Conservation (phyloP, 2,797 vertebrate genomes). For the Galaxias olidus region DNA sequence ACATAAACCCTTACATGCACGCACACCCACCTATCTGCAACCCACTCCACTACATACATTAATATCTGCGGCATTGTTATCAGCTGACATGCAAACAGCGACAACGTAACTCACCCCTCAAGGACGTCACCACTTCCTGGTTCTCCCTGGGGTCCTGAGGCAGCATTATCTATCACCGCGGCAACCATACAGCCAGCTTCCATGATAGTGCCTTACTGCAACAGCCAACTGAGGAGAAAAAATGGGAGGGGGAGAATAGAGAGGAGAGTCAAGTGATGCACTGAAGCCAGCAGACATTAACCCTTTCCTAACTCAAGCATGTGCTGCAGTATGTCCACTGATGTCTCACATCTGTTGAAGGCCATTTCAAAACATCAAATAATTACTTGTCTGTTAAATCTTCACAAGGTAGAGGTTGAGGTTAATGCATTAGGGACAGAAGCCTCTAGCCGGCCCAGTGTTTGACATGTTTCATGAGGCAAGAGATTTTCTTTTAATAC, state of each 20-base stretch:
- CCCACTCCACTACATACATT: not conserved
- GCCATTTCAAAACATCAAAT: not conserved
- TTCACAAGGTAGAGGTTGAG: too few relatives aligned
- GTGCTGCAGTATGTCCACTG: conserved; percentile 28
- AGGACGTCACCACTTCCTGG: conserved; percentile 74
- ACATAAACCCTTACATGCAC: conserved; percentile 10
- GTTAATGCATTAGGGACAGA: too few relatives aligned
- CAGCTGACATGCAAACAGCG: conserved; percentile 26
- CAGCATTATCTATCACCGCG: conserved; percentile 74
- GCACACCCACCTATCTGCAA: conserved; percentile 2
- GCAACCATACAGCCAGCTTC: conserved; percentile 78
- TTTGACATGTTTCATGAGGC: not conserved
- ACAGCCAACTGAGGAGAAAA: conserved; percentile 64
- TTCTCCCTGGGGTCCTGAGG: conserved; percentile 70
- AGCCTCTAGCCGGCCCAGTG: not conserved
- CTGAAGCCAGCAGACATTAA: conserved; percentile 60
- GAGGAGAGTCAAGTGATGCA: conserved; percentile 34
- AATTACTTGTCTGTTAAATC: too few relatives aligned
- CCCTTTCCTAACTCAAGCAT: conserved; percentile 53
- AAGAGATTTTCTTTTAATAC: not conserved
- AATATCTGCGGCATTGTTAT: conserved; percentile 30
- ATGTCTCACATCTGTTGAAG: not conserved
- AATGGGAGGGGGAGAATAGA: conserved; percentile 50
- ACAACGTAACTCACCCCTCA: conserved; percentile 72
- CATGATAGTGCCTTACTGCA: conserved; percentile 78